Base-by-base conservation (phyloP, 2,113 vertebrate species). In the Calyptommatus sinebrachiatus region DNA sequence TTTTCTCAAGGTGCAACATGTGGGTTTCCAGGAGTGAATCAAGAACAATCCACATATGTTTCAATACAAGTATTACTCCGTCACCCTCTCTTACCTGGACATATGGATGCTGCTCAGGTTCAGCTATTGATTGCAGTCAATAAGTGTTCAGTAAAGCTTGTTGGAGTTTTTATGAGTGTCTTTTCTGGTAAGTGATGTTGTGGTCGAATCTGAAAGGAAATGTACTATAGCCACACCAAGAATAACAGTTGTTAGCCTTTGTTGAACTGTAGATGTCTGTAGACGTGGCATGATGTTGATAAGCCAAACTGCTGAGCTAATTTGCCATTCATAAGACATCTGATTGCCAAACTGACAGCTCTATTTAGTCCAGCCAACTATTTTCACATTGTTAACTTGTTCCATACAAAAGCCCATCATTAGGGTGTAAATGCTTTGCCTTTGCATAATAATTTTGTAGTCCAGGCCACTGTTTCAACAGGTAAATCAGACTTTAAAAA, bases 171-270 rank as follows among this genome's bases (percentile, higher is more conserved):
- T 22, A 48, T 48, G 6, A 26, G 66, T 24, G 35, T 1, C 18
- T 0, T 0, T 2, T 1, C 50, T 57, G 79, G 22, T 68, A 24
- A 1, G 2, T 8, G 28, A 2, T 1, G 31, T 22, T 80, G 88
- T 85, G 91, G 92, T 88, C 80, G 89, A 62, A 69, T 69, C 41
- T 76, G 79, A 81, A 61, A 81, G 61, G 82, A 50, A 67, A 74
- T 60, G 1, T 67, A 46, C 26, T 0, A 0, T 12, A 76, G 41
- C 28, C 35, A 26, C 31, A 28, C 77, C 41, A 61, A 70, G 50
- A 78, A 78, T 61, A 78, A 78, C 16, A 6, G 21, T 1, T 4
- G 10, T 69, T 61, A 26, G 60, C 53, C 65, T 62, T 57, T 69
- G 7, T n/a, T 4, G 20, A 60, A 75, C 28, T 24, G 12, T 11